Conservation (phyloP, 2,888 invertebrate genomes). For the Loripinus fragilis region DNA sequence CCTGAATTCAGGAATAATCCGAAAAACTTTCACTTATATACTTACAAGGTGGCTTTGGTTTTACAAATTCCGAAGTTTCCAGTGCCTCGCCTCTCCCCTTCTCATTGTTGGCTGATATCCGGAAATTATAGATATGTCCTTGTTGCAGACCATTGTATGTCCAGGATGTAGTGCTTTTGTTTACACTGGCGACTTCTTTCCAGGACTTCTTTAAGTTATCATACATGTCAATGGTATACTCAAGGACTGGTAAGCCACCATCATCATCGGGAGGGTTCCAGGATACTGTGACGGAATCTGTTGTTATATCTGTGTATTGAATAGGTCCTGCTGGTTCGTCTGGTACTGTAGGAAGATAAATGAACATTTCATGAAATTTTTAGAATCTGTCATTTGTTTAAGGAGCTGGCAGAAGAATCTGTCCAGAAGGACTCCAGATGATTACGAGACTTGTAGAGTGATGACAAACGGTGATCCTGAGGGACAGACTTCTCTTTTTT, state of each 20-base stretch:
- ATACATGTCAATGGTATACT: slow-evolving; percentile 69
- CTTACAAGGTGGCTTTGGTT: slow-evolving; percentile 69
- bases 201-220: slow-evolving; percentile 71
- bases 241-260: slow-evolving; percentile 78
- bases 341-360: slow-evolving; percentile 34
- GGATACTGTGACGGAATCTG: slow-evolving; percentile 73
- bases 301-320: slow-evolving; percentile 71
- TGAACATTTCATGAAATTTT: no score
- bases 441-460: no score
- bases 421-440: no score
- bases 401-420: no score
- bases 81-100: slow-evolving; percentile 74
- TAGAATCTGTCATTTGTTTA: no score
- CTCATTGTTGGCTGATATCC: slow-evolving; percentile 66
- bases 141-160: slow-evolving; percentile 74
- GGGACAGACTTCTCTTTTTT: no score
- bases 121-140: slow-evolving; percentile 79
- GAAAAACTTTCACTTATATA: no score
- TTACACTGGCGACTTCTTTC: slow-evolving; percentile 70
- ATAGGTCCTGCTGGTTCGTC: slow-evolving; percentile 76
- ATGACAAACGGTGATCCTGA: no score
- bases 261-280: slow-evolving; percentile 79
- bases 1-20: no score
- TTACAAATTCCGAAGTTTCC: slow-evolving; percentile 73
- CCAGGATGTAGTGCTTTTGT: slow-evolving; percentile 68